A percentile compares a stretch with the other conserved stretches of the same genome.
These are phyloP conservation scores for Dicyrtoma fusca DNA, from an alignment of 2,888 invertebrate genomes.

Conservation along the genomic window DNA sequence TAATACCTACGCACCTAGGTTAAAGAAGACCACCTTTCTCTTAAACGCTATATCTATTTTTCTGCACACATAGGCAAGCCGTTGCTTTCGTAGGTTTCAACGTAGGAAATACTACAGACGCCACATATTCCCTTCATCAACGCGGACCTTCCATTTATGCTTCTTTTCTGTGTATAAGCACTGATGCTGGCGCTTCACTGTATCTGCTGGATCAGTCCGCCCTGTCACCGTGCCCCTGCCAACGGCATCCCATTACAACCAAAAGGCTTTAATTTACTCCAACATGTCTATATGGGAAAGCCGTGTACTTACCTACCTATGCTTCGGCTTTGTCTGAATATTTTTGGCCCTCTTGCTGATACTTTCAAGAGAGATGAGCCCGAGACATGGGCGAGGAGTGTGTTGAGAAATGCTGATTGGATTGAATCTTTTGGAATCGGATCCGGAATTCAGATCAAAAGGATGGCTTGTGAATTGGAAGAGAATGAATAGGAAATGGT, in stretches of 20 bases:
- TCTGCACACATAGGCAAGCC: too few species aligned
- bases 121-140: too few species aligned
- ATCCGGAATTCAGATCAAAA: conserved; percentile 33
- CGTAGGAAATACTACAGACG: too few species aligned
- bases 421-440: conserved; percentile 37
- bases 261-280: conserved; percentile 17
- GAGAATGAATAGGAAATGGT: conserved; percentile 40
- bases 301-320: background rate
- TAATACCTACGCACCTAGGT: too few species aligned
- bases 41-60: too few species aligned
- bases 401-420: conserved; percentile 40
- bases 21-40: too few species aligned
- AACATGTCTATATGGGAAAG: background rate
- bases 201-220: too few species aligned
- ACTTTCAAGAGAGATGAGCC: too few species aligned
- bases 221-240: background rate
- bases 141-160: too few species aligned
- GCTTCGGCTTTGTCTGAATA: background rate
- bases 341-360: background rate
- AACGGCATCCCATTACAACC: background rate
- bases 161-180: too few species aligned
- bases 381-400: background rate
- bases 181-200: too few species aligned
- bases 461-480: conserved; percentile 34
- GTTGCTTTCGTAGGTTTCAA: too few species aligned